These are phyloP conservation scores for Lagorchestes hirsutus DNA, from an alignment of 2,797 vertebrate genomes.

Conservation along the genomic window DNA sequence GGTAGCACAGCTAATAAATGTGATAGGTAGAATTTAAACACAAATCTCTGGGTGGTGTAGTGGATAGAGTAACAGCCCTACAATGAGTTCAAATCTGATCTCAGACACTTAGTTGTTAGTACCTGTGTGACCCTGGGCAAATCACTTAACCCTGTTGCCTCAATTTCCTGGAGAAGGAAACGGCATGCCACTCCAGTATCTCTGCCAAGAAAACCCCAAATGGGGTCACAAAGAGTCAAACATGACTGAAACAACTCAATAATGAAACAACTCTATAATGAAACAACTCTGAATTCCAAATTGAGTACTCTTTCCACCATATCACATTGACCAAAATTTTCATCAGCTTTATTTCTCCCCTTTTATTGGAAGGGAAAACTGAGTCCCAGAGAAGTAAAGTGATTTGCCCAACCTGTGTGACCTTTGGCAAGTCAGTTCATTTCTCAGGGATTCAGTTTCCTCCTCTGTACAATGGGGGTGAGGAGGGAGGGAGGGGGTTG, in stretches of 20 bases:
- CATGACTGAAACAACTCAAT: neutral
- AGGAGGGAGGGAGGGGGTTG: neutral
- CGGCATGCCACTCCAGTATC: no score
- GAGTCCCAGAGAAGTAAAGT: neutral
- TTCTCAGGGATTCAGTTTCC: neutral
- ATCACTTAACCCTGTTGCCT: neutral
- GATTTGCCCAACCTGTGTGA: neutral
- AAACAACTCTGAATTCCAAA: neutral
- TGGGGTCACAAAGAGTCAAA: neutral
- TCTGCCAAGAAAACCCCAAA: neutral
- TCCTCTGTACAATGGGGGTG: neutral
- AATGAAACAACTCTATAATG: no score
- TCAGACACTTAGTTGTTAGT: neutral
- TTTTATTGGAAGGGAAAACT: neutral
- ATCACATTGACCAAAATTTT: neutral
- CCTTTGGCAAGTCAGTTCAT: neutral
- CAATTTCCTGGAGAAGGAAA: neutral
- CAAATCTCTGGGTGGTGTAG: neutral
- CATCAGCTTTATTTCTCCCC: neutral
- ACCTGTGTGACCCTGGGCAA: no score
- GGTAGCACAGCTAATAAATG: neutral
- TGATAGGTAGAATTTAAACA: neutral
- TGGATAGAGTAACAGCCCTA: neutral
- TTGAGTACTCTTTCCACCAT: neutral
- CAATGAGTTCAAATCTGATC: neutral